Evolutionary conservation across 2,113 vertebrate genomes (phyloP), one percentile per base, ranked within the genome.

Genomic region (Pteropus alecto): DNA sequence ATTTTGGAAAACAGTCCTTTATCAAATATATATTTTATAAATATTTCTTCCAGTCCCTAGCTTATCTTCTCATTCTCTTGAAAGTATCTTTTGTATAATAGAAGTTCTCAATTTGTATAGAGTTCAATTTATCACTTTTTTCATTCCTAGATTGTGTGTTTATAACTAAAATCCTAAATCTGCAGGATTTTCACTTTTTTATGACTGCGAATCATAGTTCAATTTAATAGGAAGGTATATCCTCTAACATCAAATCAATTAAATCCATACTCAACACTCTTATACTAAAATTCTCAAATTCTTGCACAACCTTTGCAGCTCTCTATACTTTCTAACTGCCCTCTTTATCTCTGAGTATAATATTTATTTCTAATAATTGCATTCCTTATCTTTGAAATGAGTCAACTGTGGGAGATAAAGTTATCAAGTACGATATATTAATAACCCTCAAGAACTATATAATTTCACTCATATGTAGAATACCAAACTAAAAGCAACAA

Each of bases 281-380:
- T 82, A 84, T 41, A 61, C 5, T 68, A 43, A 85, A 90, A 6
- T 89, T 91, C 21, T 60, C 5, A 96, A 96, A 89, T 87, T 89
- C 58, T 48, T 95, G 41, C 48, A 21, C 41, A 43, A 7, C 1
- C 84, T 56, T 84, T 67, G 65, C 48, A 96, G 77, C 48, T n/a
- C 13, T 38, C 24, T 86, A 21, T 77, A 48, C 7, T 48, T 16
- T 18, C 35, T 41, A 54, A 81, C 3, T 43, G 28, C 81, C 11
- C 1, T 74, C 26, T 76, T 81, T 82, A 67, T 65, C 2, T 43
- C 41, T 84, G 15, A 21, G 2, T 46, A 4, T 41, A 63, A 88
- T 96, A 92, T 96, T 94, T 84, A 92, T 87, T 97, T 98, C 14
- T 46, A 97, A 87, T 89, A 61, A 73, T 48, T 63, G 19, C 22